These are phyloP conservation scores for Hydropotes inermis DNA, from an alignment of 2,113 vertebrate genomes.

Conservation along the genomic window DNA sequence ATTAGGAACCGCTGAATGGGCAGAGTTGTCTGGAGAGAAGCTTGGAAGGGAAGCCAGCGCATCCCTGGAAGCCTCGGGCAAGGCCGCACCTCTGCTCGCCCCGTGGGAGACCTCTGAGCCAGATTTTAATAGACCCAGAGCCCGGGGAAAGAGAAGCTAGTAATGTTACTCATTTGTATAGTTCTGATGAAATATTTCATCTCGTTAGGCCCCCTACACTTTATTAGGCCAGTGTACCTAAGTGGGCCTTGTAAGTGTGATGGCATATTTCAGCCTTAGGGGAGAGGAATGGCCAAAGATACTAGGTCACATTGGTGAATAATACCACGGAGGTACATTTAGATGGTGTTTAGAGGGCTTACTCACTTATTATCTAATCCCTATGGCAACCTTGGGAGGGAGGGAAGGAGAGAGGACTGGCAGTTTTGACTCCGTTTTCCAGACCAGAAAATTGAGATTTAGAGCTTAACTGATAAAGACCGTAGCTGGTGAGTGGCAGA, in stretches of 20 bases:
- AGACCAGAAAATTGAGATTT: slow-evolving; percentile 1
- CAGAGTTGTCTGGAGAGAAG: slow-evolving; percentile 34
- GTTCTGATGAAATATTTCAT: background rate
- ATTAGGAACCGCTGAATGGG: slow-evolving; percentile 39
- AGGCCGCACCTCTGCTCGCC: slow-evolving; percentile 14
- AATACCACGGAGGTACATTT: background rate
- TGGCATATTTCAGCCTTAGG: background rate
- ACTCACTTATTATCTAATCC: background rate
- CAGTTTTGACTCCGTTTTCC: slow-evolving; percentile 23
- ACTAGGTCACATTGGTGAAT: background rate
- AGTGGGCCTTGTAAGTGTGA: background rate
- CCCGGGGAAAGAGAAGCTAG: background rate
- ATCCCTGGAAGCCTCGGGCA: slow-evolving; percentile 7
- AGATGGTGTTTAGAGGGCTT: background rate
- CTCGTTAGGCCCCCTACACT: background rate
- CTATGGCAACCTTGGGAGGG: background rate
- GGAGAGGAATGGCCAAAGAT: background rate
- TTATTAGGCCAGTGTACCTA: background rate
- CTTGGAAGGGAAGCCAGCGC: slow-evolving; percentile 2
- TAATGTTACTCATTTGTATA: background rate
- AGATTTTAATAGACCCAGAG: background rate
- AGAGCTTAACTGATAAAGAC: background rate
- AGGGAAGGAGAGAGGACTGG: background rate
- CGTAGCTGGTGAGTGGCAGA: background rate
- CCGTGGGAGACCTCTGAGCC: background rate